phyloP scores from a whole-genome alignment of 2,113 vertebrate species.

The Sialia sialis region DNA sequence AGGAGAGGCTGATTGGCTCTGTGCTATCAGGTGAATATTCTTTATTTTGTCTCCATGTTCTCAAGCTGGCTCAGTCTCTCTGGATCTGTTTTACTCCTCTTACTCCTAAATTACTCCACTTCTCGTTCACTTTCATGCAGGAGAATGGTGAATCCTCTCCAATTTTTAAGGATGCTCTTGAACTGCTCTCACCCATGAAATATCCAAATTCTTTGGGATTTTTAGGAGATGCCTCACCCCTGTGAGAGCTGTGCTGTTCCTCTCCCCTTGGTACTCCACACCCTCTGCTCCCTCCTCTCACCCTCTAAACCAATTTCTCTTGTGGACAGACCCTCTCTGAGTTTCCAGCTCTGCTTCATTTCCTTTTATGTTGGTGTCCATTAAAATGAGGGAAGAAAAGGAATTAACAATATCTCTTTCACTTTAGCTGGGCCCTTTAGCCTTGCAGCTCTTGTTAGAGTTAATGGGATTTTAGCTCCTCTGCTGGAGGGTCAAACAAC shows the following conservation, averaged over 20 bases:
- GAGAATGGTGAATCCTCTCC: not conserved
- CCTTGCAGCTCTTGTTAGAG: not conserved
- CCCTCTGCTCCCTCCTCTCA: not conserved
- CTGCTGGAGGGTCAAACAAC: not conserved
- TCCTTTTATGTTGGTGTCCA: not conserved
- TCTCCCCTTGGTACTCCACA: not conserved
- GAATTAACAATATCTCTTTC: not conserved
- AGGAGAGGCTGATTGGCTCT: not conserved
- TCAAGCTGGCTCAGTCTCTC: not conserved
- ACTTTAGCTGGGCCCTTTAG: not conserved
- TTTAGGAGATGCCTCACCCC: not conserved
- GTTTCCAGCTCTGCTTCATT: not conserved
- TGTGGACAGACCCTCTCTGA: not conserved
- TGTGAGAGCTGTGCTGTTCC: not conserved
- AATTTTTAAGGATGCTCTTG: not conserved
- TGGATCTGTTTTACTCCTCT: not conserved
- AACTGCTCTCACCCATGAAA: not conserved
- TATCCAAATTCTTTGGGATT: not conserved
- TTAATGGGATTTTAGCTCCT: not conserved
- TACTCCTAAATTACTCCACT: not conserved
- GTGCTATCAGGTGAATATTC: not conserved
- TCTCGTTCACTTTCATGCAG: not conserved
- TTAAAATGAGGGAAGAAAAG: not conserved
- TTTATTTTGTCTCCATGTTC: not conserved
- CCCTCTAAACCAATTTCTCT: not conserved